Conservation (phyloP, 2,113 vertebrate genomes). For the Gadus chalcogrammus region DNA sequence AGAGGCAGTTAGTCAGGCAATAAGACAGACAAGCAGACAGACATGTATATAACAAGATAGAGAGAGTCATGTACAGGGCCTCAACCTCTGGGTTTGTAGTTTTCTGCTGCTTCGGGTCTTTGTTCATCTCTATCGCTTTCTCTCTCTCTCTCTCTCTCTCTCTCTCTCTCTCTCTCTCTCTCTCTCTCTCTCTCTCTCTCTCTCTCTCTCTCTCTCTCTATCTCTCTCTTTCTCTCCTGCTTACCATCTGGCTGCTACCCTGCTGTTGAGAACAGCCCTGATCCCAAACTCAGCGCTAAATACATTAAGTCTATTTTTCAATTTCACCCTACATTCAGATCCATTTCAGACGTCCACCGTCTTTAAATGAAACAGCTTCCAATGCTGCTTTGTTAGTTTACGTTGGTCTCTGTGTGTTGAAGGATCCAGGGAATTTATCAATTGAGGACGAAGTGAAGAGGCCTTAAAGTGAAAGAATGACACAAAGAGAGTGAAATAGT, state of each 20-base stretch:
- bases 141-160: neutral
- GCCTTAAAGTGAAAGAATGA: too few relatives aligned
- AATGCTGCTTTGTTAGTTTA: neutral
- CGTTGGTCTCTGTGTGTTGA: constrained; percentile 12
- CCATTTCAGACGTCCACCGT: too few relatives aligned
- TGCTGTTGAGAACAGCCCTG: neutral
- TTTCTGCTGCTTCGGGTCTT: too few relatives aligned
- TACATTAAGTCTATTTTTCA: too few relatives aligned
- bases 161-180: neutral
- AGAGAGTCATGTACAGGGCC: neutral
- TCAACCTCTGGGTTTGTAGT: neutral
- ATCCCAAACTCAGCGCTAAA: too few relatives aligned
- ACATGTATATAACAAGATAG: neutral
- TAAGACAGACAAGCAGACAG: neutral
- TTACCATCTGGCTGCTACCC: neutral
- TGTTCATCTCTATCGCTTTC: neutral
- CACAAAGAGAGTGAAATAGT: too few relatives aligned
- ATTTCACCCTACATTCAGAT: too few relatives aligned
- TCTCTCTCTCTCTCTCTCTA: neutral
- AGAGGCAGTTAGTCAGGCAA: neutral
- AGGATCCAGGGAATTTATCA: too few relatives aligned
- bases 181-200: neutral
- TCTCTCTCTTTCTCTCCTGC: neutral
- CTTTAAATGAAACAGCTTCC: neutral
- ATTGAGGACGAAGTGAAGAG: too few relatives aligned